Base-by-base conservation (phyloP, 2,888 invertebrate species). In the Eulithis testata region DNA sequence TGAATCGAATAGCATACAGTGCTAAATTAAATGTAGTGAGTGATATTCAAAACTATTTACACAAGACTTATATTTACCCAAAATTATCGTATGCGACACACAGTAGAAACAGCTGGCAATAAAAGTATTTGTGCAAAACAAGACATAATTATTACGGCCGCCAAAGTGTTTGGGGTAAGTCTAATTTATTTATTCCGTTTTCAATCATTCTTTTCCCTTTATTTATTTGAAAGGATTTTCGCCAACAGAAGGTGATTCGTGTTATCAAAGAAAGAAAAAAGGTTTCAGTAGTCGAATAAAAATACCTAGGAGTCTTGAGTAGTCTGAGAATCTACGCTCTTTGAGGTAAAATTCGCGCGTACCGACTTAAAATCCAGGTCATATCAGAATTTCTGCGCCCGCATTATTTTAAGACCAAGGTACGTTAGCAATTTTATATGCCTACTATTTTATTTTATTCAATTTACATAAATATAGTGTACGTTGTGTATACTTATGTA, bases 1-100 rank as follows among this genome's bases (percentile, higher is more conserved):
- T 74, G 72, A 62, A 62, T 59, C 27, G 47, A 40, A 63, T 58
- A 21, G 49, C 60, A 60, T 55, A 43, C 58, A 64, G 65, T 67
- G 53, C 60, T n/a, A 72, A 40, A 40, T 40, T 40, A 9, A 40
- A 72, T 65, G 40, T 62, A 54, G 60, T 64, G 45, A 60, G 47
- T 55, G 43, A 27, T 50, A 56, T 45, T 27, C 53, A 1, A 55
- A 59, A 64, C 47, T 59, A 44, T 64, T 59, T 44, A 51, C 50
- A 58, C 45, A 37, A 51, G 37, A 40, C 21, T 5, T 14, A 27
- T 9, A 58, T 58, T 47, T 58, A 49, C 11, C 7, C 50, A 50
- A 43, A 55, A 52, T 45, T 40, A 40, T 40, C 40, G 9, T 31
- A 62, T 12, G 27, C n/a, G 4, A 50, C 40, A 11, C 0, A 31